These are phyloP conservation scores for Scytalopus superciliaris DNA, from an alignment of 2,113 vertebrate genomes.

Conservation along the genomic window DNA sequence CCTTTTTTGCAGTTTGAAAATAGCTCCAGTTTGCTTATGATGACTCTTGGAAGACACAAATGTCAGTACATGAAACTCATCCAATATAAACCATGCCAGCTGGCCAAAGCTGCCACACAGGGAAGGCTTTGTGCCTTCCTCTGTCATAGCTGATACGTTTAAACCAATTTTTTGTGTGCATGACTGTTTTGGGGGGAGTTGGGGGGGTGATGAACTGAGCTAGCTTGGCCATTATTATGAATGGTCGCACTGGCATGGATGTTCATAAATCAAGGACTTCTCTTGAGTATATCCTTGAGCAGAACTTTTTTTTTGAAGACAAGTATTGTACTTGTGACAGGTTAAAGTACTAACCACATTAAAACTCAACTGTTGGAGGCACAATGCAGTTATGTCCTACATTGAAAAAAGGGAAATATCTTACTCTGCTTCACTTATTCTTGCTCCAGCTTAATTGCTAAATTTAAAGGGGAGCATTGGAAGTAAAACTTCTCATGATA, in stretches of 20 bases:
- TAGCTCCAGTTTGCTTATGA: conserved; percentile 73
- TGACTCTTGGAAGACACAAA: conserved; percentile 76
- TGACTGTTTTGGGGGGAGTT: conserved; percentile 43
- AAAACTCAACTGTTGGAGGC: conserved; percentile 65
- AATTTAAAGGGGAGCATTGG: conserved; percentile 20
- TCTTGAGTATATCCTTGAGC: conserved; percentile 59
- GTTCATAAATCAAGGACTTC: conserved; percentile 52
- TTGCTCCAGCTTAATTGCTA: conserved; percentile 10
- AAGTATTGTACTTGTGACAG: conserved; percentile 69
- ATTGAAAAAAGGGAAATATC: background rate
- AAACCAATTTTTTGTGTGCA: conserved; percentile 63
- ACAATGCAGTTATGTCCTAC: conserved; percentile 70
- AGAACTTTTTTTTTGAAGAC: conserved; percentile 52
- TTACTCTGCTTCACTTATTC: conserved; percentile 28
- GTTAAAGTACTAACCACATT: conserved; percentile 72
- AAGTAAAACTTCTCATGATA: background rate
- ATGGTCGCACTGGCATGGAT: conserved; percentile 41
- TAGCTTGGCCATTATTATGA: conserved; percentile 25
- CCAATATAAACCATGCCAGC: conserved; percentile 66
- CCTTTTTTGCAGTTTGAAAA: conserved; percentile 54
- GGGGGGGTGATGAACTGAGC: conserved; percentile 14
- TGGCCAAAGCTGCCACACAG: conserved; percentile 55
- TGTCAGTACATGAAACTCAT: conserved; percentile 76
- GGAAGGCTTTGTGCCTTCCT: conserved; percentile 55
- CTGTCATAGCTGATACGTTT: conserved; percentile 60